Evolutionary conservation across 2,113 vertebrate genomes (phyloP).

Genomic region (Leucosticte australis): DNA sequence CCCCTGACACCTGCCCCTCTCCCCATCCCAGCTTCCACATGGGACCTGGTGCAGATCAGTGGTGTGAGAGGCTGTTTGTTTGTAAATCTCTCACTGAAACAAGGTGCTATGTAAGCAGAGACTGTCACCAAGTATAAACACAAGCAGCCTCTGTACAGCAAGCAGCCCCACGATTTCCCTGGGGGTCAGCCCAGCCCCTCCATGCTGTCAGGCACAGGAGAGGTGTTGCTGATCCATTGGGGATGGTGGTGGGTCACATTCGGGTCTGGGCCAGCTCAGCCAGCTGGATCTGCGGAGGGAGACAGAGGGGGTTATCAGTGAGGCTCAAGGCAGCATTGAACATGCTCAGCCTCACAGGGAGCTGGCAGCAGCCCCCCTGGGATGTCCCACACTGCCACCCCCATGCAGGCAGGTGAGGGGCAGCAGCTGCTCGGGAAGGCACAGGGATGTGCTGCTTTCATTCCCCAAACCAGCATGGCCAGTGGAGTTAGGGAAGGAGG

Average conservation of each 20-base stretch:
- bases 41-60: not conserved
- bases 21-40: not conserved
- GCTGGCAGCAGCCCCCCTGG: accelerated
- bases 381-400: not conserved
- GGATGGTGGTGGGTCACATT: not conserved
- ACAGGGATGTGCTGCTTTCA: not conserved
- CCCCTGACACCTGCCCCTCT: not conserved
- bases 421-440: not conserved
- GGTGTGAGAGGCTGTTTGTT: not conserved
- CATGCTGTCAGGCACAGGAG: slow-evolving; percentile 11
- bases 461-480: not conserved
- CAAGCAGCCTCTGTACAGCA: not conserved
- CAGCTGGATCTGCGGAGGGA: not conserved
- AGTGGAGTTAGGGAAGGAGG: not conserved
- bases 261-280: accelerated
- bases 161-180: not conserved
- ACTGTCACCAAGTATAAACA: not conserved
- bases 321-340: not conserved
- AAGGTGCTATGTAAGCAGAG: not conserved
- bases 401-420: accelerated
- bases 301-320: not conserved
- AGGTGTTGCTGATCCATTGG: slow-evolving; percentile 53
- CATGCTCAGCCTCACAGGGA: not conserved
- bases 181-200: not conserved
- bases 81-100: not conserved